Conservation (phyloP, 2,113 vertebrate species). For the Cairina moschata region DNA sequence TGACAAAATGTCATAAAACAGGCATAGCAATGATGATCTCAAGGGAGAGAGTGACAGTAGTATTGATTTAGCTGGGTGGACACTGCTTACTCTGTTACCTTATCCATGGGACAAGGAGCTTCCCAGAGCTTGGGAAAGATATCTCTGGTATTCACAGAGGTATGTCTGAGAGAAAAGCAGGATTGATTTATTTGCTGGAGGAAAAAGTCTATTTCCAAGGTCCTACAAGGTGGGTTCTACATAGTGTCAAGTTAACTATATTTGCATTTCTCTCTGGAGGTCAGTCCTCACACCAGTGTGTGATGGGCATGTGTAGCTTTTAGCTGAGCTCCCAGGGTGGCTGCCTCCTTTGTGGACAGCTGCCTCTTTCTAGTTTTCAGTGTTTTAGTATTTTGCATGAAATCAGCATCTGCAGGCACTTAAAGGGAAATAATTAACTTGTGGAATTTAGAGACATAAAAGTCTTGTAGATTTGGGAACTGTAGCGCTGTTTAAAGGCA, state of each 20-base stretch:
- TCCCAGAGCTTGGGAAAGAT: not conserved
- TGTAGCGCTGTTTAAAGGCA: not conserved
- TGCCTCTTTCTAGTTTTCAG: slow-evolving; percentile 4
- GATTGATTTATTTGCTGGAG: too few relatives aligned
- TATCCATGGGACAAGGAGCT: not conserved
- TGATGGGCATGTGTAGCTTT: not conserved
- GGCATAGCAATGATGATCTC: not conserved
- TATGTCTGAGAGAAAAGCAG: not conserved
- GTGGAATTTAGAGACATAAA: too few relatives aligned
- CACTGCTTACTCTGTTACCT: not conserved
- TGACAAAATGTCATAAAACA: not conserved
- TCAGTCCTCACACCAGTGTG: not conserved
- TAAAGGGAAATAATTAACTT: not conserved
- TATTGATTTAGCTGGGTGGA: not conserved
- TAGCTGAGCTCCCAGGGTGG: not conserved
- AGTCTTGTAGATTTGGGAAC: not conserved
- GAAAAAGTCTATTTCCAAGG: not conserved
- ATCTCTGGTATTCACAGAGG: not conserved
- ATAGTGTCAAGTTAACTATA: not conserved
- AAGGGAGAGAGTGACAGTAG: not conserved
- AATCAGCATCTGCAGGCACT: slow-evolving; percentile 15
- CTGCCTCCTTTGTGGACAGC: not conserved
- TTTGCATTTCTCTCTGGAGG: not conserved
- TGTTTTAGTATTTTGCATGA: not conserved
- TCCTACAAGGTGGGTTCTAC: not conserved